Base-by-base conservation (phyloP, 2,797 vertebrate species). In the Scomberomorus guttatus region DNA sequence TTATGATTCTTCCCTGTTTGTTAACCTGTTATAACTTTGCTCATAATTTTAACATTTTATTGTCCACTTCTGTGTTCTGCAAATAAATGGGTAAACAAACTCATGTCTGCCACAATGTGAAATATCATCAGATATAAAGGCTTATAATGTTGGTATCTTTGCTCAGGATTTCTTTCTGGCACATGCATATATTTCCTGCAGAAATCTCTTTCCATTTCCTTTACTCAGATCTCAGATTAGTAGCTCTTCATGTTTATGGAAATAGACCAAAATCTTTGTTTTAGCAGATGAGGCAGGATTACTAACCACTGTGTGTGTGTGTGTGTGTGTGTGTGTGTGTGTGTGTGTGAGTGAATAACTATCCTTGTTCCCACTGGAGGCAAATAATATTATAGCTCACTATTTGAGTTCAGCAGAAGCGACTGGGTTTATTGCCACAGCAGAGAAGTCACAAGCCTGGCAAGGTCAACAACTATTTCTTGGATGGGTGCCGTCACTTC, bases 221-320 rank as follows among this genome's bases (percentile, higher is more conserved):
- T 75, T 56, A 61, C 39, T 57, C 67, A 80, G 54, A 75, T 69
- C 70, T 76, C 59, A 79, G 78, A 85, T 83, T 75, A 84, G 77
- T 20, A 29, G 46, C 77, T 59, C 58, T 75, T 72, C 44, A 29
- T 72, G 48, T 87, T 83, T 67, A 76, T 82, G 60, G 55, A 80
- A 75, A 65, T 54, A 25, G 11, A 75, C 55, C 54, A 79, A 83
- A 42, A 69, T 80, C 62, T 79, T 44, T 76, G 65, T 75, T 87
- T 85, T 78, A 73, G 78, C 75, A 81, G 78, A 87, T 81, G 80
- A 79, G 48, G 59, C 63, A 71, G 82, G 81, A 83, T 88, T 84
- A 79, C 22, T 15, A 37, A 52, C 10, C 6, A 44, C 17, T 58
- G 13, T 27, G 52, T 17, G 6, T 66, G 58, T 50, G 17, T 55